Evolutionary conservation across 2,888 invertebrate species (phyloP).

Genomic region (Isoperla grammatica): DNA sequence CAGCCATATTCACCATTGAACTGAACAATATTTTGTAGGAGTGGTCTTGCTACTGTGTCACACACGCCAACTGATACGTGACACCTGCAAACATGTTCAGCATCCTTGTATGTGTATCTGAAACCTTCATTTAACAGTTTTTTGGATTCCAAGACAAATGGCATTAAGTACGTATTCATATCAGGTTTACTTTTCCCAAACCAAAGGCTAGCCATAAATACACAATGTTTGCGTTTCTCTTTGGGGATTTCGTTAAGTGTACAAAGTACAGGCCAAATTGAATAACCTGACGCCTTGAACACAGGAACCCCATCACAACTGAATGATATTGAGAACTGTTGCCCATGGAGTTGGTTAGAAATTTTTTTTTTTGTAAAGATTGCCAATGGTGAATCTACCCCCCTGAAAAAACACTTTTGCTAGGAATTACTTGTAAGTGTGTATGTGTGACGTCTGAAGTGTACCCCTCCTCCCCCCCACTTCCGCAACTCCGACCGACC

Average conservation of each 20-base stretch:
- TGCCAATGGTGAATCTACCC: too few species aligned
- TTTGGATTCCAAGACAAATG: conserved; percentile 1
- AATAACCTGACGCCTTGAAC: background rate
- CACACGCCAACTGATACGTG: background rate
- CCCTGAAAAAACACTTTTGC: too few species aligned
- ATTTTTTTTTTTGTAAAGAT: background rate
- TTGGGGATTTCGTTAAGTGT: conserved; percentile 2
- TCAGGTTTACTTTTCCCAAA: conserved; percentile 1
- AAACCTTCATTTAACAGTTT: background rate
- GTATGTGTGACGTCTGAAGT: too few species aligned
- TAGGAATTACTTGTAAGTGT: too few species aligned
- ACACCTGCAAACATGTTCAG: background rate
- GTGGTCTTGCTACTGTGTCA: conserved; percentile 23
- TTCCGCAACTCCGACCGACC: too few species aligned
- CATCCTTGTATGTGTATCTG: background rate
- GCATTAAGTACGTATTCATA: background rate
- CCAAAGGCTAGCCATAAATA: conserved; percentile 8
- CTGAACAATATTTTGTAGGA: conserved; percentile 18
- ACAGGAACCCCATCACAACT: conserved; percentile 9
- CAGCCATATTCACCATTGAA: conserved; percentile 28
- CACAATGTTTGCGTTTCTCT: background rate
- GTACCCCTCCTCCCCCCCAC: too few species aligned
- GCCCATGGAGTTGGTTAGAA: background rate
- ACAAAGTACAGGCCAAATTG: background rate
- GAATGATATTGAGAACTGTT: conserved; percentile 3